A percentile compares a stretch with the other conserved stretches of the same genome.
phyloP scores from a whole-genome alignment of 2,888 invertebrate genomes.

The Microplitis deprimator region DNA sequence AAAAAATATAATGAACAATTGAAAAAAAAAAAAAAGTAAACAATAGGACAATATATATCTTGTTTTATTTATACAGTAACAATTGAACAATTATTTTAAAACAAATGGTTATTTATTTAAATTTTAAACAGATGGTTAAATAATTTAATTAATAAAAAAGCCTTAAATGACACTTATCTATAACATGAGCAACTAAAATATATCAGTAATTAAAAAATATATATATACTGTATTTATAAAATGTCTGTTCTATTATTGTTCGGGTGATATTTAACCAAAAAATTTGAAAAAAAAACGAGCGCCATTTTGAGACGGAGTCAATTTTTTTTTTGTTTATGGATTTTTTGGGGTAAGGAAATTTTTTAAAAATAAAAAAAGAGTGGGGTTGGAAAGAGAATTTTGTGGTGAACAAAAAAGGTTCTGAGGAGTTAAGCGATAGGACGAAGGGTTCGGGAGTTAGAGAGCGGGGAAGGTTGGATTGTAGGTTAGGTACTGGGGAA shows the following conservation, averaged over 20 bases:
- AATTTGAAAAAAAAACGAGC: no score
- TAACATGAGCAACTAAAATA: constrained; percentile 7
- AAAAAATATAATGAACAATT: constrained; percentile 15
- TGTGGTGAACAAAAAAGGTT: no score
- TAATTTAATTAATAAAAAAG: constrained; percentile 5
- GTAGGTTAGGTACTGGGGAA: no score
- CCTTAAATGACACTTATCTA: constrained; percentile 4
- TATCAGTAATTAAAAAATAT: constrained; percentile 9
- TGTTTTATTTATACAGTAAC: background rate
- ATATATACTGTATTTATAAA: constrained; percentile 1
- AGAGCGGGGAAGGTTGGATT: no score
- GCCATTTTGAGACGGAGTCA: no score
- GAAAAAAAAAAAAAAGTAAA: constrained; percentile 20
- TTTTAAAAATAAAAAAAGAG: no score
- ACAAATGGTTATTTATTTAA: background rate
- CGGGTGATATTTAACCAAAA: no score
- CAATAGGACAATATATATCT: constrained; percentile 21
- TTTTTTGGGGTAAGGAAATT: no score
- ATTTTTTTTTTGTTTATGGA: no score
- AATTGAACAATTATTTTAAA: background rate
- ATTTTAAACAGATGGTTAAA: background rate
- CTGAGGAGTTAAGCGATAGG: no score
- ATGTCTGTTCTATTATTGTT: background rate
- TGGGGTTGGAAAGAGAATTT: no score
- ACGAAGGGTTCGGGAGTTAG: no score